Evolutionary conservation across 2,888 invertebrate species (phyloP).

Genomic region (Drosophila dives): DNA sequence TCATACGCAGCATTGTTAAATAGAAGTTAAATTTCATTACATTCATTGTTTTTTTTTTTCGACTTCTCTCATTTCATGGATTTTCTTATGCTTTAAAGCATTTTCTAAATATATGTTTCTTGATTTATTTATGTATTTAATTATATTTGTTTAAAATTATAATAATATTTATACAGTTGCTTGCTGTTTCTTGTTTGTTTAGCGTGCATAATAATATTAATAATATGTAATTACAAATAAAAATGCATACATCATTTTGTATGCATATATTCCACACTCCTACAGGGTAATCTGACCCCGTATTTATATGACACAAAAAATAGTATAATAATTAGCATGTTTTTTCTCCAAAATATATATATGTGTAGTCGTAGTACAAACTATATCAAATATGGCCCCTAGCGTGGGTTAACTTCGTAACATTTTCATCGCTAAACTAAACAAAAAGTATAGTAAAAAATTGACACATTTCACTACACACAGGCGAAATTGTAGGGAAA

Average conservation of each 20-base stretch:
- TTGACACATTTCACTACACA: constrained; percentile 53
- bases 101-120: not conserved
- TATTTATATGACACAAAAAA: constrained; percentile 17
- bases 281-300: constrained; percentile 13
- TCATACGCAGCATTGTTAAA: constrained; percentile 82
- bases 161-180: constrained; percentile 61
- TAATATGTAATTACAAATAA: constrained; percentile 10
- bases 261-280: constrained; percentile 16
- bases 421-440: constrained; percentile 29
- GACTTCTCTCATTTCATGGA: constrained; percentile 5
- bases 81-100: constrained; percentile 2
- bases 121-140: not conserved
- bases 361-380: constrained; percentile 31
- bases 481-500: constrained; percentile 20
- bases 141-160: constrained; percentile 45
- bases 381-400: constrained; percentile 72
- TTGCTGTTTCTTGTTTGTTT: constrained; percentile 39
- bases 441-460: constrained; percentile 34
- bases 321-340: constrained; percentile 2
- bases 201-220: constrained; percentile 11
- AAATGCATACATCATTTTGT: constrained; percentile 21
- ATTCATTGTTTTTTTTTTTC: constrained; percentile 21
- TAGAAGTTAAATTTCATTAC: constrained; percentile 58
- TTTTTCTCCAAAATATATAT: constrained; percentile 31
- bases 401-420: constrained; percentile 58